Base-by-base conservation (phyloP, 2,888 invertebrate species). In the Melanostoma mellinum region DNA sequence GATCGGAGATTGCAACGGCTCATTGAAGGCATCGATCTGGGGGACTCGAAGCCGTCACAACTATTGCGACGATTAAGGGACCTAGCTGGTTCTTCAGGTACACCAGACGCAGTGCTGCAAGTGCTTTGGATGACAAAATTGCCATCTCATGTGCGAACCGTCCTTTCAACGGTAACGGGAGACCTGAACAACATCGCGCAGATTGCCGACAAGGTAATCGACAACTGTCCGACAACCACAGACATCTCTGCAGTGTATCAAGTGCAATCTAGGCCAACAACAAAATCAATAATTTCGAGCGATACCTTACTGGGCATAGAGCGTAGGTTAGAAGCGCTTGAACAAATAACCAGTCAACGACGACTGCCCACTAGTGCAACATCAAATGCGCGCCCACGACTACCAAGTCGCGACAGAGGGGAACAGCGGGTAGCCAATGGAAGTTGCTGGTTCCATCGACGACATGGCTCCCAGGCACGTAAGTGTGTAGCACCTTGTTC, bases 31-130 rank as follows among this genome's bases (percentile, higher is more conserved):
- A 8, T 65, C 6, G 50, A 74, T 3, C 32, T 65, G 20, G 65
- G 65, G 33, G 48, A 63, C n/a, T 8, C 33, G 8, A 48, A 74
- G 10, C 67, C 48, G 3, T 71, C 58, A 1, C 69, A 71, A 8
- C 8, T 58, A 8, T 38, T 50, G 1, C 71, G 60, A 0, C 72
- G 42, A 30, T 48, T 73, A 10, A 4, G 52, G 44, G n/a, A n/a
- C n/a, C n/a, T n/a, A n/a, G n/a, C n/a, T n/a, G n/a, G 67, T 20
- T 35, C 42, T 2, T 68, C 67, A 33, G 42, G 67, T 38, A 55
- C 42, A 3, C 65, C 52, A 1, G 52, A 44, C 30, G 55, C 36
- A 44, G 53, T 67, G 3, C 40, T 53, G 9, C 53, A 67, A 55
- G 67, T 42, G 0, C 20, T 65, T 20, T 65, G 52, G 42, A 8